Conservation (phyloP, 2,113 vertebrate species). For the Eonycteris spelaea region DNA sequence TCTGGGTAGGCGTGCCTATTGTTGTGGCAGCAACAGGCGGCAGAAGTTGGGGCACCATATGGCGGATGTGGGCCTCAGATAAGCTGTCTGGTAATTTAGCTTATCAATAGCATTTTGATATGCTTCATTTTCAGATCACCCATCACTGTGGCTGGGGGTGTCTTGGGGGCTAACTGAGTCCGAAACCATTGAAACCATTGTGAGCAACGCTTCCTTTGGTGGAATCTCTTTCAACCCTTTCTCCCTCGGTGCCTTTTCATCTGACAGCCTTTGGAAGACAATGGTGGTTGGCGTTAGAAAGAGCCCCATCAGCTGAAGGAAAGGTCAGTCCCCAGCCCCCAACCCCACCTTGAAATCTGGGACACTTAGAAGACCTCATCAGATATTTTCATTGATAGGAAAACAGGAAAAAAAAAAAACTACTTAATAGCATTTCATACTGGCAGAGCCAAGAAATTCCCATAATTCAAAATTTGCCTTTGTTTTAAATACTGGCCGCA, state of each 20-base stretch:
- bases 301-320: slow-evolving; percentile 24
- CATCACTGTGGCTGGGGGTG: slow-evolving; percentile 74
- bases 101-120: slow-evolving; percentile 91
- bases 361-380: background rate
- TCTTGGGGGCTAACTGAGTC: slow-evolving; percentile 77
- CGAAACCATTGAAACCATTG: slow-evolving; percentile 65
- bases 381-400: background rate
- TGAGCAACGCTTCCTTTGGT: slow-evolving; percentile 77
- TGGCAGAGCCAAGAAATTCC: background rate
- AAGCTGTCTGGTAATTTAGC: slow-evolving; percentile 90
- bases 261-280: slow-evolving; percentile 60
- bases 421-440: background rate
- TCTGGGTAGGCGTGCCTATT: slow-evolving; percentile 89
- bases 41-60: slow-evolving; percentile 95
- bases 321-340: background rate
- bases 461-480: slow-evolving; percentile 33
- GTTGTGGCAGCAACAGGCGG: slow-evolving; percentile 96
- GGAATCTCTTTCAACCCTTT: slow-evolving; percentile 76
- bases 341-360: background rate
- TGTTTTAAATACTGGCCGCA: slow-evolving; percentile 23
- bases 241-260: slow-evolving; percentile 41
- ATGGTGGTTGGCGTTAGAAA: slow-evolving; percentile 63
- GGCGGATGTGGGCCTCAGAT: slow-evolving; percentile 94
- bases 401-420: background rate
- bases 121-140: slow-evolving; percentile 85